Evolutionary conservation across 2,797 vertebrate species (phyloP).

Genomic region (Peromyscus nudipes): DNA sequence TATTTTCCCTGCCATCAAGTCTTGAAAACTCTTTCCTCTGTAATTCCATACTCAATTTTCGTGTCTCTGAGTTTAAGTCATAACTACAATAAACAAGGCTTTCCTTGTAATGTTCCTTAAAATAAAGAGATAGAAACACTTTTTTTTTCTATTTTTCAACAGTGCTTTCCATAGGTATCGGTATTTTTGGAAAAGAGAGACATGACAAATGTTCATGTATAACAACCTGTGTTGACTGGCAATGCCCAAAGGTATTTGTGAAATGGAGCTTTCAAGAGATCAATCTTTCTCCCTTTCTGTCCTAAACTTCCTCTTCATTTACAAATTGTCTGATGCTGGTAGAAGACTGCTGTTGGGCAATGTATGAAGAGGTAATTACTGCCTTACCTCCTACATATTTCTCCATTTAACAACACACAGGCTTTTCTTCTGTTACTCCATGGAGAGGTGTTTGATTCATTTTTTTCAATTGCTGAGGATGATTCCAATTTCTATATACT

Average conservation of each 20-base stretch:
- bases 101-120: not conserved
- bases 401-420: not conserved
- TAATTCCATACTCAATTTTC: conserved; percentile 63
- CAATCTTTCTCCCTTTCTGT: conserved; percentile 56
- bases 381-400: conserved; percentile 24
- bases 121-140: not conserved
- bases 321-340: conserved; percentile 44
- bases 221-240: conserved; percentile 31
- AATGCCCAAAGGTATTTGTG: conserved; percentile 61
- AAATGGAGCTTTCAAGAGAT: not conserved
- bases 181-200: not conserved
- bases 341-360: not conserved
- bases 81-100: conserved; percentile 36
- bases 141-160: not conserved
- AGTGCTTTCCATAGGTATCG: conserved; percentile 3
- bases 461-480: not conserved
- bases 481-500: not conserved
- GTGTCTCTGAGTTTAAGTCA: not conserved
- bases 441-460: not conserved
- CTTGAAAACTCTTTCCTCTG: conserved; percentile 43
- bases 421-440: not conserved
- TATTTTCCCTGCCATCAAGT: conserved; percentile 67
- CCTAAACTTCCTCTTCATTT: conserved; percentile 52
- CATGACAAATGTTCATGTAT: conserved; percentile 3
- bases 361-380: conserved; percentile 56